Evolutionary conservation across 2,797 vertebrate species (phyloP).

Genomic region (Gallinago nigripennis): DNA sequence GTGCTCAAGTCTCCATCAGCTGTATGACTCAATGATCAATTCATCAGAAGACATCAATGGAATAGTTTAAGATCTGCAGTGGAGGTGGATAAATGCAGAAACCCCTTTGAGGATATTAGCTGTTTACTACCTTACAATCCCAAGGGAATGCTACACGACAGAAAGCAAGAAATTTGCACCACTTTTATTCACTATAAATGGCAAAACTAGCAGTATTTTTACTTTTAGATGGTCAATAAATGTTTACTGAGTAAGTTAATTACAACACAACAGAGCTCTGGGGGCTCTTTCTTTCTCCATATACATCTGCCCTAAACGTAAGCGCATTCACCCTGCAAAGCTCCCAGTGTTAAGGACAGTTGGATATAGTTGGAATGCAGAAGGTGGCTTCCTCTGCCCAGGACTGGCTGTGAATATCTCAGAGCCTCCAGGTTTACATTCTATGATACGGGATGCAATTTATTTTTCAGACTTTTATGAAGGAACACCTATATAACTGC

Average conservation of each 20-base stretch:
- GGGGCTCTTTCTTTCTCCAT: not conserved
- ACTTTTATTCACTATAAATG: not conserved
- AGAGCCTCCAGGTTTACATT: not conserved
- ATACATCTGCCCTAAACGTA: not conserved
- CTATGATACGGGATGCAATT: not conserved
- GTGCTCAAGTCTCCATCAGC: not conserved
- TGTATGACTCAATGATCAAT: slow-evolving; percentile 59
- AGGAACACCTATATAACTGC: not conserved
- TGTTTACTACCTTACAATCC: not conserved
- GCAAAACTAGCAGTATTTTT: not conserved
- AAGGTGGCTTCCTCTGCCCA: not conserved
- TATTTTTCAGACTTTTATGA: not conserved
- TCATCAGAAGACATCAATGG: slow-evolving; percentile 17
- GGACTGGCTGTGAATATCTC: not conserved
- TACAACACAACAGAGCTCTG: not conserved
- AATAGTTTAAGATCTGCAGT: not conserved
- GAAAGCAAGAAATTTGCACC: not conserved
- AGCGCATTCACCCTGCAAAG: not conserved
- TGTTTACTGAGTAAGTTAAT: not conserved
- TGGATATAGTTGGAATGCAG: not conserved
- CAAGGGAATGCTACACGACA: not conserved
- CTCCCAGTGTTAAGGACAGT: not conserved
- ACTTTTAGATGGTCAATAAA: not conserved
- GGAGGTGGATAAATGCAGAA: slow-evolving; percentile 11
- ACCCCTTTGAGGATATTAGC: not conserved